Evolutionary conservation across 2,888 invertebrate genomes (phyloP).

Genomic region (Diaprepes abbreviatus): DNA sequence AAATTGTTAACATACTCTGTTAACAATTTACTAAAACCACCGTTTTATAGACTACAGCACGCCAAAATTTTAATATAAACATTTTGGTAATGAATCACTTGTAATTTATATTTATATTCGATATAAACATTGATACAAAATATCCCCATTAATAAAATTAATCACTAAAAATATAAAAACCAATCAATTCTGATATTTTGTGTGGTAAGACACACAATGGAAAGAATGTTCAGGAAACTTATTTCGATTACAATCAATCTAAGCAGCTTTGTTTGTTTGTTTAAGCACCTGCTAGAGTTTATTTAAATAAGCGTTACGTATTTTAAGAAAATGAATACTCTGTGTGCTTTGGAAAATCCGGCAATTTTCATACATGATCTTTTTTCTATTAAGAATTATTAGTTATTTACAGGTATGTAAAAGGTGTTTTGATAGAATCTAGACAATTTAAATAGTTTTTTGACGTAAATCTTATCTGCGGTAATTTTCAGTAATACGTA

Average conservation of each 20-base stretch:
- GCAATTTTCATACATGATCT: background rate
- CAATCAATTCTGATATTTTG: background rate
- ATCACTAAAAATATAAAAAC: background rate
- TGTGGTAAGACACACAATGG: background rate
- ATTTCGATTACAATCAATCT: background rate
- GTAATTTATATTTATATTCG: background rate
- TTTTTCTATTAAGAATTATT: background rate
- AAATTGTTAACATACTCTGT: constrained; percentile 11
- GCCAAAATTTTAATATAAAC: constrained; percentile 15
- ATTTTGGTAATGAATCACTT: constrained; percentile 7
- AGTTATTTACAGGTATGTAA: background rate
- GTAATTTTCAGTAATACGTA: too few relatives aligned
- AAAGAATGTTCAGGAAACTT: background rate
- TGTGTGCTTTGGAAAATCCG: background rate
- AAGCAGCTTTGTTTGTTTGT: background rate
- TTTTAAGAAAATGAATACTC: background rate
- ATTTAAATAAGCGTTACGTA: background rate
- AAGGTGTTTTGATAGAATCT: background rate
- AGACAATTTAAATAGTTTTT: background rate
- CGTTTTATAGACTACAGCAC: constrained; percentile 1
- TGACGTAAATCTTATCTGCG: background rate
- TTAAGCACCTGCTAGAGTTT: background rate
- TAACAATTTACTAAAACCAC: constrained; percentile 11
- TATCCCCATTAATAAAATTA: background rate
- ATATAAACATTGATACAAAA: background rate